These are phyloP conservation scores for Saiga tatarica DNA, from an alignment of 2,113 vertebrate species.

Conservation along the genomic window DNA sequence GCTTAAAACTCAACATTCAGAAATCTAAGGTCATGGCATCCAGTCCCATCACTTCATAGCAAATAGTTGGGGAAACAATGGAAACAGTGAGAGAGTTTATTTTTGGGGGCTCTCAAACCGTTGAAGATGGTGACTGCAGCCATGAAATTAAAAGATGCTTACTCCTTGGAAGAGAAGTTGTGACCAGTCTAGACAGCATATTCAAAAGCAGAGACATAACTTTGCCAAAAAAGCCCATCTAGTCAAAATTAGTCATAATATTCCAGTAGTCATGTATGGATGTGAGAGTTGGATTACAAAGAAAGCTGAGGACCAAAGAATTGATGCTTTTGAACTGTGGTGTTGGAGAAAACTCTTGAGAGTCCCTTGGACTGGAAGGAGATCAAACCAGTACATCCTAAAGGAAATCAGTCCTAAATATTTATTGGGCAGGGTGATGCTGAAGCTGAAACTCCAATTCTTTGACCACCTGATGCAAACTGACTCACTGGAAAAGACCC, in stretches of 20 bases:
- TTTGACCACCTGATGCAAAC: neutral
- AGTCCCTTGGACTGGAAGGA: neutral
- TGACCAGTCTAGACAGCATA: neutral
- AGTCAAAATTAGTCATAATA: neutral
- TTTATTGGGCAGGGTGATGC: neutral
- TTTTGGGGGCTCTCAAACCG: fast-evolving
- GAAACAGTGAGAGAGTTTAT: neutral
- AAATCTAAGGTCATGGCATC: neutral
- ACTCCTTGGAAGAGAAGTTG: neutral
- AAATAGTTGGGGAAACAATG: neutral
- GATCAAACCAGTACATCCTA: neutral
- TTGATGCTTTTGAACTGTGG: neutral
- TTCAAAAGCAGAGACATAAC: neutral
- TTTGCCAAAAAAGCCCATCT: neutral
- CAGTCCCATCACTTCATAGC: neutral
- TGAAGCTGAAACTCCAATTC: neutral
- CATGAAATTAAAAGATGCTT: neutral
- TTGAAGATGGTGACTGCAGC: neutral
- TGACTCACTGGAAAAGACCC: neutral
- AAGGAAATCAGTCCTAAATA: neutral
- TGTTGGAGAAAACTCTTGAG: neutral
- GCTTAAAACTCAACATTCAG: neutral
- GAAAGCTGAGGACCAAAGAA: neutral
- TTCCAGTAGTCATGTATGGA: neutral
- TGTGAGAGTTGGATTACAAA: neutral